Evolutionary conservation across 1,140 invertebrate genomes (phyloP), one percentile per base, ranked within the genome.

Genomic region (Bilobella aurantiaca): DNA sequence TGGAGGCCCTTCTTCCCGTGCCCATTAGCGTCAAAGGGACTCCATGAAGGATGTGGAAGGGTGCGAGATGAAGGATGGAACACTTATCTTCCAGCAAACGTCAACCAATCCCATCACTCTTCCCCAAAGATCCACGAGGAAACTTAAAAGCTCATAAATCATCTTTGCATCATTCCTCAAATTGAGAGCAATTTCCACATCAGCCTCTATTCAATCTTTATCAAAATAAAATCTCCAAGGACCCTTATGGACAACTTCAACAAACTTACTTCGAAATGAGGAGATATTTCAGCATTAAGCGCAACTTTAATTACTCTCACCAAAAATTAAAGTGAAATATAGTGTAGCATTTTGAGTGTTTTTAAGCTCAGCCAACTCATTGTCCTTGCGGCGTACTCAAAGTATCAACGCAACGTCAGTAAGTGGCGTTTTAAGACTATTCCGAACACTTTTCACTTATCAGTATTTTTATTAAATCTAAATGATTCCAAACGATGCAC

Each of bases 121-220:
- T 53, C 49, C 23, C 8, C 12, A 53, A 23, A 14, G 49, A 53
- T 53, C 23, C 49, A 8, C 5, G 3, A 12, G 25, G 12, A 53
- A 3, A 23, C 14, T 42, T 5, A 53, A 23, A 12, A 53, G 53
- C 63, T 63, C 63, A 64, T 64, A 64, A 64, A 64, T 64, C 63
- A 64, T 64, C 63, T 64, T 64, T 58, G 2, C 18, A 23, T 31
- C 30, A 58, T 64, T 64, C n/a, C 53, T 53, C 47, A 64, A 42
- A 42, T 42, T 42, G 23, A 60, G 25, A 12, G 12, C 12, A 18
- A 12, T 56, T 56, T 14, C 5, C 12, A 8, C 23, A 56, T 23
- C 53, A 56, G 5, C 53, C 23, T n/a, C 53, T n/a, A n/a, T n/a
- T n/a, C n/a, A n/a, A n/a, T n/a, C n/a, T n/a, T n/a, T n/a, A n/a